phyloP scores from a whole-genome alignment of 2,888 invertebrate genomes.

The Cosmia trapezina region DNA sequence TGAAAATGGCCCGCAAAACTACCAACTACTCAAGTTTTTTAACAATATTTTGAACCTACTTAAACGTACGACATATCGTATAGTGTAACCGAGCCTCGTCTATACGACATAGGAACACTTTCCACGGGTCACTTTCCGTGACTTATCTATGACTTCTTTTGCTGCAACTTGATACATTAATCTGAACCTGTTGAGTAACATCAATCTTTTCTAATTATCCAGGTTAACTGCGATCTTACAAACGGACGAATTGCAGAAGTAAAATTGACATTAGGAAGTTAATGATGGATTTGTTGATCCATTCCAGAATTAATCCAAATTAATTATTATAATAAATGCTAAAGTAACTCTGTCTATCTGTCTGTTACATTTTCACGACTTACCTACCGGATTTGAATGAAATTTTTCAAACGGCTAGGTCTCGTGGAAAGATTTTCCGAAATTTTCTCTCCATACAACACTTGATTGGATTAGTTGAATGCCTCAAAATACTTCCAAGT shows the following conservation, averaged over 20 bases:
- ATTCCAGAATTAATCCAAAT: too few species aligned
- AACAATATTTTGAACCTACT: too few species aligned
- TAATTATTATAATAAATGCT: too few species aligned
- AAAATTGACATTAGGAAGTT: neutral
- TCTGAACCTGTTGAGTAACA: conserved; percentile 14
- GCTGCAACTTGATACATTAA: conserved; percentile 12
- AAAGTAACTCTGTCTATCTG: too few species aligned
- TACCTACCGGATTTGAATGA: too few species aligned
- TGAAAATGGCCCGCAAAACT: neutral
- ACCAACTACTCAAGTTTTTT: too few species aligned
- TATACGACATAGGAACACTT: conserved; percentile 42
- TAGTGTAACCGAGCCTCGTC: conserved; percentile 16
- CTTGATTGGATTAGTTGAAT: too few species aligned
- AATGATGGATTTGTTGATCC: neutral
- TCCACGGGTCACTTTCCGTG: conserved; percentile 24
- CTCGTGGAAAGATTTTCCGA: too few species aligned
- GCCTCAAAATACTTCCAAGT: neutral
- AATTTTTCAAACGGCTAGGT: too few species aligned
- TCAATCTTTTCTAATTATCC: neutral
- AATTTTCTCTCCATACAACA: too few species aligned
- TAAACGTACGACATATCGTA: conserved; percentile 23
- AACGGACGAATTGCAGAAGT: neutral
- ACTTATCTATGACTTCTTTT: conserved; percentile 40
- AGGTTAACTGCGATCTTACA: neutral
- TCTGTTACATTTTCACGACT: too few species aligned